Conservation (phyloP, 2,113 vertebrate species). For the Pollachius pollachius region DNA sequence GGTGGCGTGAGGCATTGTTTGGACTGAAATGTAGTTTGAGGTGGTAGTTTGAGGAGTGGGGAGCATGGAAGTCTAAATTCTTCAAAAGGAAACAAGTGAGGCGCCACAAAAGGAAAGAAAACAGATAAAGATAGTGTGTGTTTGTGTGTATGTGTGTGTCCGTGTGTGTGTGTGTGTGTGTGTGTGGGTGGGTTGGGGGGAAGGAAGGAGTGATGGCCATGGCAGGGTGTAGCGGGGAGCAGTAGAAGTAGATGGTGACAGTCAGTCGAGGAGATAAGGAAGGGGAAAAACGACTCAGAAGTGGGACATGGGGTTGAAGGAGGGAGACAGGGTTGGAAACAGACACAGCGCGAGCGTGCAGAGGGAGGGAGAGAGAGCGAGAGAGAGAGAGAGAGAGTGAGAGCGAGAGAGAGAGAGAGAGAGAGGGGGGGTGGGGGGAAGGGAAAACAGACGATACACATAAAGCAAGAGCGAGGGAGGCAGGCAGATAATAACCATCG, state of each 20-base stretch:
- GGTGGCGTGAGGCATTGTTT: too few relatives aligned
- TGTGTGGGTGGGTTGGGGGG: too few relatives aligned
- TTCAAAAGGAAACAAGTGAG: too few relatives aligned
- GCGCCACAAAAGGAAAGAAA: too few relatives aligned
- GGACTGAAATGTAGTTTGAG: too few relatives aligned
- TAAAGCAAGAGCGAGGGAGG: conserved; percentile 67
- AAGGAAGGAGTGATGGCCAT: neutral
- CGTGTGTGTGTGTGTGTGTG: too few relatives aligned
- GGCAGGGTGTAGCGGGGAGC: neutral
- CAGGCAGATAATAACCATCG: conserved; percentile 74
- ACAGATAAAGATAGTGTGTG: too few relatives aligned
- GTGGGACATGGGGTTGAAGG: too few relatives aligned
- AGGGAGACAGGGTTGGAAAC: too few relatives aligned
- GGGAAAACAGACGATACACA: conserved; percentile 55
- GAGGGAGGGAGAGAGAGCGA: conserved; percentile 34
- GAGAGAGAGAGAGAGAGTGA: conserved; percentile 32
- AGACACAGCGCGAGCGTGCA: conserved; percentile 1
- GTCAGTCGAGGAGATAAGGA: neutral
- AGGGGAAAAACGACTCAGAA: neutral
- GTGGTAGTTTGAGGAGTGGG: too few relatives aligned
- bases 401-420: conserved; percentile 14
- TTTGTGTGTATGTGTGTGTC: too few relatives aligned
- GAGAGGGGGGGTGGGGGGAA: conserved; percentile 10
- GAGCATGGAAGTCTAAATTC: too few relatives aligned
- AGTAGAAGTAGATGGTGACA: neutral